A percentile compares a stretch with the other conserved stretches of the same genome.
Evolutionary conservation across 1,140 invertebrate genomes (phyloP).

Genomic region (Lithobius niger): DNA sequence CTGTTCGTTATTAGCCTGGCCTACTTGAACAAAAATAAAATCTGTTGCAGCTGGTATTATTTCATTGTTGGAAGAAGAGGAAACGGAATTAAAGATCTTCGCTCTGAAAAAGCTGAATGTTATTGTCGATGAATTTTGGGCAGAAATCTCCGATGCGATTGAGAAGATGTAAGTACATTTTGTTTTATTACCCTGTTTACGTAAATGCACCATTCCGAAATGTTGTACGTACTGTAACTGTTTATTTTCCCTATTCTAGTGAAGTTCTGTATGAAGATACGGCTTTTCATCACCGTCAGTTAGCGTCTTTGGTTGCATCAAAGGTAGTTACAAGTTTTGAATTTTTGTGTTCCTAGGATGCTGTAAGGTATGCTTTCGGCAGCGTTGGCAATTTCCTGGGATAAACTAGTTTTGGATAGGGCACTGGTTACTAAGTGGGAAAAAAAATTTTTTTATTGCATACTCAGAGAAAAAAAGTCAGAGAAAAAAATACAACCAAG

Average conservation of each 20-base stretch:
- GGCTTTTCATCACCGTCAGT: conserved; percentile 64
- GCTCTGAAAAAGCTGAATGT: conserved; percentile 76
- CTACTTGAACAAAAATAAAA: too few relatives aligned
- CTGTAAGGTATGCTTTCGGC: too few relatives aligned
- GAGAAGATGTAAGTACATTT: conserved; percentile 66
- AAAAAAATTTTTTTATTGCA: too few relatives aligned
- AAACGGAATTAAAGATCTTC: conserved; percentile 83
- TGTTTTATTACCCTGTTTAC: not conserved
- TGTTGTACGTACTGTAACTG: not conserved
- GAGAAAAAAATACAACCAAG: too few relatives aligned
- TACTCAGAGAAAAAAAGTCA: too few relatives aligned
- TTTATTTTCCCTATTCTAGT: conserved; percentile 29
- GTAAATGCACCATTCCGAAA: not conserved
- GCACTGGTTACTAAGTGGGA: too few relatives aligned
- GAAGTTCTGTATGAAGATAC: conserved; percentile 92
- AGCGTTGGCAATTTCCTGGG: too few relatives aligned
- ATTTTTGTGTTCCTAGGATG: too few relatives aligned
- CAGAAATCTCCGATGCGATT: conserved; percentile 94
- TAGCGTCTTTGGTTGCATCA: conserved; percentile 92
- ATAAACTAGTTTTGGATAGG: too few relatives aligned
- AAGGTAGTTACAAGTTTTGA: too few relatives aligned
- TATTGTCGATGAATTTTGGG: conserved; percentile 97
- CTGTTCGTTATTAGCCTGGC: too few relatives aligned
- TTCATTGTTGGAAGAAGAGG: conserved; percentile 85
- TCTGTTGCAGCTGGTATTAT: conserved; percentile 67